These are phyloP conservation scores for Coecobrya sp. DNA, from an alignment of 2,888 invertebrate species.

Conservation along the genomic window DNA sequence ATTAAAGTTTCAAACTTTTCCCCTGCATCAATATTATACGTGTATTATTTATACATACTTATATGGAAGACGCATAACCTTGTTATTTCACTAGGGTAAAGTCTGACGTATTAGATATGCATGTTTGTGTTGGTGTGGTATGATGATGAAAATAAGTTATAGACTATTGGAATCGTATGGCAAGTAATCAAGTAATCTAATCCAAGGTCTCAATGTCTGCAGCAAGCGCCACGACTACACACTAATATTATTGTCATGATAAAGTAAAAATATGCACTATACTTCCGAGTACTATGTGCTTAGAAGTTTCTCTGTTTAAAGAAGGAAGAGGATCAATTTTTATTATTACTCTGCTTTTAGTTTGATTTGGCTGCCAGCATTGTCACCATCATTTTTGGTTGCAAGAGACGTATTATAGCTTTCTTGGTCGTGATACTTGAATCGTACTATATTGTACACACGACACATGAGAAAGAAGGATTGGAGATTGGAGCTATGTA, in stretches of 20 bases:
- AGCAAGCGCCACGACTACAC: neutral
- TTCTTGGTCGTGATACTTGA: neutral
- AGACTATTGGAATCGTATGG: conserved; percentile 32
- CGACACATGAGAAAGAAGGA: neutral
- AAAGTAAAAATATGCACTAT: neutral
- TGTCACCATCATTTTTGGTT: conserved; percentile 24
- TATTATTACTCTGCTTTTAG: conserved; percentile 44
- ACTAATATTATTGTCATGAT: neutral
- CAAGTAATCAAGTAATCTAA: conserved; percentile 67
- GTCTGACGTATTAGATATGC: neutral
- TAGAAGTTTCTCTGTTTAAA: conserved; percentile 1
- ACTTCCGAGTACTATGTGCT: no score
- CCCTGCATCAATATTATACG: conserved; percentile 49
- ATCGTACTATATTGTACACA: neutral
- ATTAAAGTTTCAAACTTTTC: conserved; percentile 62
- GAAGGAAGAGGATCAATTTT: conserved; percentile 36
- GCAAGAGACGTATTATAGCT: conserved; percentile 12
- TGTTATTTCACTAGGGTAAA: neutral
- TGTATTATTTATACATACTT: neutral
- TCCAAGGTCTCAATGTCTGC: conserved; percentile 62
- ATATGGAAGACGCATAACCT: neutral
- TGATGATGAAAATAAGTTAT: conserved; percentile 54
- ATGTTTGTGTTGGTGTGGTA: neutral
- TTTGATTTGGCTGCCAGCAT: neutral
- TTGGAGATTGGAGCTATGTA: no score